Conservation (phyloP, 1,140 invertebrate species). For the Panagrolaimus sp. region DNA sequence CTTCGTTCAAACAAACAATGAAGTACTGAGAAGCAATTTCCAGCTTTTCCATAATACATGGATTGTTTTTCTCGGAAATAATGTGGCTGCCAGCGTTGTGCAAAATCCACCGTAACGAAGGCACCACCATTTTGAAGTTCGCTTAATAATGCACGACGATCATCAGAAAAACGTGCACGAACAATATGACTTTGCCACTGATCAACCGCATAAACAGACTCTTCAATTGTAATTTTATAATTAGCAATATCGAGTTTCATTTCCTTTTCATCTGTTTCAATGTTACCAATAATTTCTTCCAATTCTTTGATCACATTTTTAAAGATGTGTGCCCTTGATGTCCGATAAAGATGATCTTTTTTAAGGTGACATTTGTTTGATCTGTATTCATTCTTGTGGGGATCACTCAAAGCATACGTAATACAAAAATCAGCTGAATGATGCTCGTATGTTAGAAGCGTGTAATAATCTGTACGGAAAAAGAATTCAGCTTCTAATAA, state of each 20-base stretch:
- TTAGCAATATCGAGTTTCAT: constrained; percentile 1
- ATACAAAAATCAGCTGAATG: background rate
- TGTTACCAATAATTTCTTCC: background rate
- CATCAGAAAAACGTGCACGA: background rate
- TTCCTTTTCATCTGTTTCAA: too few relatives aligned
- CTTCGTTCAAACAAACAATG: background rate
- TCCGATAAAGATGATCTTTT: background rate
- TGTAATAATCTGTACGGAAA: background rate
- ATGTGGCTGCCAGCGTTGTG: background rate
- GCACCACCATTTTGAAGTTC: background rate
- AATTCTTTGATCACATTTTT: background rate
- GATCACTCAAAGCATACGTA: background rate
- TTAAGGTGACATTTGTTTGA: background rate
- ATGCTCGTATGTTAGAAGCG: background rate
- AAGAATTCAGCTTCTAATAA: background rate
- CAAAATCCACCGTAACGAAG: background rate
- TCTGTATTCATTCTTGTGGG: background rate
- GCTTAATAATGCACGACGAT: background rate
- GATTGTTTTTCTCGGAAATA: background rate
- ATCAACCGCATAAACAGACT: background rate
- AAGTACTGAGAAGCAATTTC: background rate
- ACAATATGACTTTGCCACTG: background rate
- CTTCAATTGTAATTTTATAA: background rate
- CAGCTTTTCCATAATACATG: background rate
- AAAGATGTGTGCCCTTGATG: background rate